phyloP scores from a whole-genome alignment of 2,113 vertebrate species.

The Geococcyx californianus region DNA sequence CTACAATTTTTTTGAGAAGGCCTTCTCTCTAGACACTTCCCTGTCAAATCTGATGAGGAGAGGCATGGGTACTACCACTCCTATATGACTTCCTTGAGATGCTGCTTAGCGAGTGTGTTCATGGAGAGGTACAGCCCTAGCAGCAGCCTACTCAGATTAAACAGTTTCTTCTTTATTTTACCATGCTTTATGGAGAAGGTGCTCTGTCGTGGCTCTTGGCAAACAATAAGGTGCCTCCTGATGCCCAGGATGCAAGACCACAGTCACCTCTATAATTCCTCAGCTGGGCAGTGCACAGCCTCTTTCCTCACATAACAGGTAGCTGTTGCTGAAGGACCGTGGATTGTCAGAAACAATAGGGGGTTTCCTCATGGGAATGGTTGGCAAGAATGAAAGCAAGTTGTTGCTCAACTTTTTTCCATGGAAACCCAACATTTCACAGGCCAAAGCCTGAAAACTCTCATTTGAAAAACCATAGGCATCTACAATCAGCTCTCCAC shows the following conservation, averaged over 20 bases:
- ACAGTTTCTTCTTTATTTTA: neutral
- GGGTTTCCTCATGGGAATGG: neutral
- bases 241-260: neutral
- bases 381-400: neutral
- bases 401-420: neutral
- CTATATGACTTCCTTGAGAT: neutral
- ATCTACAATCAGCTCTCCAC: neutral
- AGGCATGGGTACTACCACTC: neutral
- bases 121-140: neutral
- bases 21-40: neutral
- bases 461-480: neutral
- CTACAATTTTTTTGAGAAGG: neutral
- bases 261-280: rapidly evolving
- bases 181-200: neutral
- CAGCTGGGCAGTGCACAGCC: neutral
- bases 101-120: neutral
- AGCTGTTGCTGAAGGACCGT: neutral
- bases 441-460: neutral
- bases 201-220: neutral
- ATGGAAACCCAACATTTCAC: neutral
- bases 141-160: neutral
- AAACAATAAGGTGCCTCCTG: neutral
- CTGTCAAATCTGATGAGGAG: neutral
- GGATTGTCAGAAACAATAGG: neutral
- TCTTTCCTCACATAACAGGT: neutral